phyloP scores from a whole-genome alignment of 2,888 invertebrate genomes.

The Autographa pulchrina region DNA sequence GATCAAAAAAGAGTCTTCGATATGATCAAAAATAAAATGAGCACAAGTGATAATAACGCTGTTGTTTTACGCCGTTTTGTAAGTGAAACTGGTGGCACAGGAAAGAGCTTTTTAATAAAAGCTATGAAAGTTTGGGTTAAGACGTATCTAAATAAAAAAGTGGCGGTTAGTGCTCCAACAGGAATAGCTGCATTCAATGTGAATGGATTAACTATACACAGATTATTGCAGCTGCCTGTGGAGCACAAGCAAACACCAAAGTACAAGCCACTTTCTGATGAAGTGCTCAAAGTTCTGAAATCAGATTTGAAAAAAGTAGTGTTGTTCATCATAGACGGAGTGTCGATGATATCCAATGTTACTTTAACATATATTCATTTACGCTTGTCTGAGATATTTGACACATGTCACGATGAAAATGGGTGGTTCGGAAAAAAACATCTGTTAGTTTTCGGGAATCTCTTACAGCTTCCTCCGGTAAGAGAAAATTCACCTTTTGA shows the following conservation, averaged over 20 bases:
- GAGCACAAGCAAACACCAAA: slow-evolving; percentile 5
- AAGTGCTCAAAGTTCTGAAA: slow-evolving; percentile 11
- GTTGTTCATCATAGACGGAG: slow-evolving; percentile 9
- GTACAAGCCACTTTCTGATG: slow-evolving; percentile 9
- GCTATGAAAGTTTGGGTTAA: not conserved
- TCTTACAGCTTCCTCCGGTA: no score
- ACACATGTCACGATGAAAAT: slow-evolving; percentile 2
- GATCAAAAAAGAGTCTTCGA: slow-evolving; percentile 11
- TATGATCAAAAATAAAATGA: slow-evolving; percentile 8
- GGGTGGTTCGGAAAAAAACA: no score
- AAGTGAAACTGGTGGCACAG: not conserved
- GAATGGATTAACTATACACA: slow-evolving; percentile 65
- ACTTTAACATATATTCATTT: slow-evolving; percentile 6
- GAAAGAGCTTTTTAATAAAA: not conserved
- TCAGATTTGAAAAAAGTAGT: not conserved
- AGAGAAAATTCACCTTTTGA: no score
- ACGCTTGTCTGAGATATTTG: slow-evolving; percentile 10
- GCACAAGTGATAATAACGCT: slow-evolving; percentile 48
- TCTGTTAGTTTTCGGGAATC: no score
- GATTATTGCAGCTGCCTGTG: slow-evolving; percentile 54
- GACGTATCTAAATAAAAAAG: not conserved
- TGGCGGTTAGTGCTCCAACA: slow-evolving; percentile 44
- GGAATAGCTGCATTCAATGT: slow-evolving; percentile 70
- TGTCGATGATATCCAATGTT: slow-evolving; percentile 54
- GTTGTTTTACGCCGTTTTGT: not conserved